Percentiles rank a stretch among this genome's conserved stretches.
Conservation (phyloP, 2,888 invertebrate genomes). For the Clepsis dumicolana region DNA sequence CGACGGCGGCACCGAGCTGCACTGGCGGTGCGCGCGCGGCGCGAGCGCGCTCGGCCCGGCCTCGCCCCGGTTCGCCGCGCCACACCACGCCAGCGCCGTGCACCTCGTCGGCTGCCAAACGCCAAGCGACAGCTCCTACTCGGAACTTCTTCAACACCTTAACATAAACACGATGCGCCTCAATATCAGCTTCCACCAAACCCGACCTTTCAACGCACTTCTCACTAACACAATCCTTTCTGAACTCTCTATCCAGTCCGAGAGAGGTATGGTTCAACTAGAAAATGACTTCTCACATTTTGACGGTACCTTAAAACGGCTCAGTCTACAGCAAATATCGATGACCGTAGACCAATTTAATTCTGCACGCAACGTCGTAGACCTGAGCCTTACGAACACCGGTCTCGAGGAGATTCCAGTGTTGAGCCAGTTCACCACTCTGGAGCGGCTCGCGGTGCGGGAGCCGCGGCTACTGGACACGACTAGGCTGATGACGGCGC, state of each 20-base stretch:
- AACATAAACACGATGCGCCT: background rate
- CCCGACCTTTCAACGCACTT: background rate
- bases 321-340: background rate
- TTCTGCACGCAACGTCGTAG: background rate
- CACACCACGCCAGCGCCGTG: background rate
- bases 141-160: background rate
- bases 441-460: background rate
- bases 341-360: background rate
- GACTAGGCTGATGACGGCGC: background rate
- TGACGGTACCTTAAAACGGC: background rate
- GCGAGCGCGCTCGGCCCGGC: background rate
- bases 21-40: slow-evolving; percentile 1
- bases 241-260: background rate
- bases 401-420: slow-evolving; percentile 16
- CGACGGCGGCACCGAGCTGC: background rate
- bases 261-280: background rate
- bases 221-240: background rate
- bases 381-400: slow-evolving; percentile 5
- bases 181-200: background rate
- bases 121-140: background rate
- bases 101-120: background rate
- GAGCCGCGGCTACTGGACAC: slow-evolving; percentile 15
- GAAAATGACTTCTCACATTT: background rate
- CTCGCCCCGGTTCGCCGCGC: background rate
- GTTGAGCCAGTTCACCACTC: background rate